A percentile compares a stretch with the other conserved stretches of the same genome.
Evolutionary conservation across 64 coral and sea anemone species (phyloP).

Genomic region (Acropora tenuis): DNA sequence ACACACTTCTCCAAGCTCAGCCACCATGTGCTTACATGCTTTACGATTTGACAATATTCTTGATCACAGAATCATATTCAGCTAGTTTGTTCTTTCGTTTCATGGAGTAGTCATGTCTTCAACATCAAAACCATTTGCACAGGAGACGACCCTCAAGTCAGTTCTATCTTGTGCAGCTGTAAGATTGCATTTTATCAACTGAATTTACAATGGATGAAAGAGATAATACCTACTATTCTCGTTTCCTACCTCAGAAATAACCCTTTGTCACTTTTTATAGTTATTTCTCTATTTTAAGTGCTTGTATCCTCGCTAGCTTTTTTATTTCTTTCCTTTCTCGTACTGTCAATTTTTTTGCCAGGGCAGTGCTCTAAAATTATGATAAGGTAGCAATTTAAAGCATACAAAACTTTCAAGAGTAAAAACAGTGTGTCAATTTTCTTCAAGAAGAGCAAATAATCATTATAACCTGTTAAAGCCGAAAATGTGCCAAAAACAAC

Average conservation of each 20-base stretch:
- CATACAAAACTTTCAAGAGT: background rate
- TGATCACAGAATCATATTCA: slow-evolving; percentile 57
- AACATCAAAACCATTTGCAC: slow-evolving; percentile 32
- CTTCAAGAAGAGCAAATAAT: slow-evolving; percentile 4
- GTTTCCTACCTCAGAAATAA: no score
- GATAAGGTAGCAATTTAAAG: background rate
- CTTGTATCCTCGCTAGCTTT: slow-evolving; percentile 5
- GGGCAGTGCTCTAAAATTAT: background rate
- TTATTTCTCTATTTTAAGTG: background rate
- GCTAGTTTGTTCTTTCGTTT: slow-evolving; percentile 35
- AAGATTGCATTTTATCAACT: background rate
- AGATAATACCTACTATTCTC: no score
- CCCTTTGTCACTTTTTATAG: background rate
- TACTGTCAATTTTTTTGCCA: background rate
- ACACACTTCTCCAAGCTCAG: slow-evolving; percentile 33
- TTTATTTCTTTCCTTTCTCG: background rate
- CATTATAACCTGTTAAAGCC: background rate
- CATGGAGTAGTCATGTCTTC: slow-evolving; percentile 39
- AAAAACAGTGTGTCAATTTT: background rate
- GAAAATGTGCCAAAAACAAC: background rate
- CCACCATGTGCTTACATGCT: slow-evolving; percentile 19
- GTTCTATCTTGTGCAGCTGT: background rate
- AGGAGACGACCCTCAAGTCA: background rate
- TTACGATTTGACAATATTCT: slow-evolving; percentile 39
- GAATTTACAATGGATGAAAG: background rate